phyloP scores from a whole-genome alignment of 2,888 invertebrate species.

The Brenthis ino region DNA sequence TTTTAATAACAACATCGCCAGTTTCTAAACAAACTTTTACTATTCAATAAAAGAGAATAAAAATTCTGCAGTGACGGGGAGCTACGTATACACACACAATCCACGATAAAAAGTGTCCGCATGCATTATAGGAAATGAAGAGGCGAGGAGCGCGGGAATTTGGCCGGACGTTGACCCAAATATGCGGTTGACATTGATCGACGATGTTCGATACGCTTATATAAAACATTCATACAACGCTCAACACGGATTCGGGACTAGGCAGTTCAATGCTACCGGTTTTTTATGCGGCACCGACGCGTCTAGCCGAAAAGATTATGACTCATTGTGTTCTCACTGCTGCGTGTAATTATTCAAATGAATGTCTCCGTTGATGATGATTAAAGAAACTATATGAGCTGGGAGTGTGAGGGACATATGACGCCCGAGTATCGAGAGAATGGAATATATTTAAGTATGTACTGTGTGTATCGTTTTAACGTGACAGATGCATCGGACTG shows the following conservation, averaged over 20 bases:
- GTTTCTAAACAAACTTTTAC: conserved; percentile 15
- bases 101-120: conserved; percentile 47
- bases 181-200: conserved; percentile 82
- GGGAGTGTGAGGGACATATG: background rate
- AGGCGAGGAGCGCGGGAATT: conserved; percentile 69
- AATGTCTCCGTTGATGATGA: conserved; percentile 24
- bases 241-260: conserved; percentile 61
- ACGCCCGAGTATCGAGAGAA: conserved; percentile 3
- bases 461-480: conserved; percentile 13
- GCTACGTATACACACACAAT: conserved; percentile 18
- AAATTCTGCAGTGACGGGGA: background rate
- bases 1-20: background rate
- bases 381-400: conserved; percentile 12
- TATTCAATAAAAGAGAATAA: conserved; percentile 10
- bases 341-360: conserved; percentile 27
- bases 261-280: conserved; percentile 72
- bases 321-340: conserved; percentile 40
- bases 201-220: conserved; percentile 72
- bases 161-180: conserved; percentile 78
- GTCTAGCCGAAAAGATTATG: conserved; percentile 58
- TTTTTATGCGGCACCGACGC: conserved; percentile 56
- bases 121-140: conserved; percentile 62
- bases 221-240: conserved; percentile 61
- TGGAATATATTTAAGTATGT: conserved; percentile 7
- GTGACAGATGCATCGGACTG: conserved; percentile 47